These are phyloP conservation scores for Alligator mississippiensis DNA, from an alignment of 2,113 vertebrate species.

Conservation along the genomic window DNA sequence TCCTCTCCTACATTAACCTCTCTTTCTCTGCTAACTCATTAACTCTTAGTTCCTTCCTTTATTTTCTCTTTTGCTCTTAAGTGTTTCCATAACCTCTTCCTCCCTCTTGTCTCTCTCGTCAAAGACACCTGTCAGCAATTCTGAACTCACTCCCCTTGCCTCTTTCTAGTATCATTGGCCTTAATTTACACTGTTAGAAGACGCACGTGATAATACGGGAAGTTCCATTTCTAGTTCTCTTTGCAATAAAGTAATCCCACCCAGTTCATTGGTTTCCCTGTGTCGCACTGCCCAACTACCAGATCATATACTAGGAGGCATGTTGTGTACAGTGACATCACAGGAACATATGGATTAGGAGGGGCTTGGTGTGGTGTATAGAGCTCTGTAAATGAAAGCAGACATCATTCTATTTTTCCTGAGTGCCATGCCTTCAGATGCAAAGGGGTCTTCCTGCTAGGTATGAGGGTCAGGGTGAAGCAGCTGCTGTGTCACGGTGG, in stretches of 20 bases:
- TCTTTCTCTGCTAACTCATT: background rate
- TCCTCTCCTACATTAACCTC: constrained; percentile 4
- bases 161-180: background rate
- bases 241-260: background rate
- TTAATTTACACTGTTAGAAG: background rate
- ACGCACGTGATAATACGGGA: background rate
- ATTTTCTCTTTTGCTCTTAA: background rate
- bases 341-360: background rate
- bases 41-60: background rate
- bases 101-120: background rate
- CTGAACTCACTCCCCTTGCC: accelerated
- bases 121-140: background rate
- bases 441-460: background rate
- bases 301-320: background rate
- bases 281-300: background rate
- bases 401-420: background rate
- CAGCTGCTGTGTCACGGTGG: accelerated
- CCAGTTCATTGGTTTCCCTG: background rate
- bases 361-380: background rate
- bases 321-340: background rate
- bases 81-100: background rate
- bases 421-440: background rate
- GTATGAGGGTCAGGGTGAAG: background rate
- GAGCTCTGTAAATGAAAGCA: background rate
- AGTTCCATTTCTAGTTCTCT: background rate